Conservation (phyloP, 2,888 invertebrate species). For the Willowsia nigromaculata region DNA sequence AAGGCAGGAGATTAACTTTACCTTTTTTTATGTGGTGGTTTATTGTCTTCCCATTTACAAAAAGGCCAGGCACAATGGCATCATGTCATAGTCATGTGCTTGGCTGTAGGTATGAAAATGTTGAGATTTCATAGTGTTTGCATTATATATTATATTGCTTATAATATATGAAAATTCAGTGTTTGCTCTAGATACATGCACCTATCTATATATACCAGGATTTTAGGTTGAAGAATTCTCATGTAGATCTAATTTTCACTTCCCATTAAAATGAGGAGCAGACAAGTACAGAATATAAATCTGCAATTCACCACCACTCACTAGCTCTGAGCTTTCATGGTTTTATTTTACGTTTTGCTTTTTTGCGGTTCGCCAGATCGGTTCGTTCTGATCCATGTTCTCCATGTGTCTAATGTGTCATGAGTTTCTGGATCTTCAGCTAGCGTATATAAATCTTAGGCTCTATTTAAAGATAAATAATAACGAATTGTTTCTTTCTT, state of each 20-base stretch:
- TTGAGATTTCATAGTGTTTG: not conserved
- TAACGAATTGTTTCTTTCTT: no score
- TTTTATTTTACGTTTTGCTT: not conserved
- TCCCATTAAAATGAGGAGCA: not conserved
- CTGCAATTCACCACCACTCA: not conserved
- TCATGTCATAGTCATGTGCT: not conserved
- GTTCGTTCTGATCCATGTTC: no score
- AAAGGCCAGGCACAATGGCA: not conserved
- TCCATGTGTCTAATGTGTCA: no score
- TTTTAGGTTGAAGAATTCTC: not conserved
- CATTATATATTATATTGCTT: not conserved
- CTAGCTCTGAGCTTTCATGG: not conserved
- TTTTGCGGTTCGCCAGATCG: not conserved
- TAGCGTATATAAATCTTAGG: no score
- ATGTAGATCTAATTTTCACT: conserved; percentile 28
- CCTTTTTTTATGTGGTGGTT: not conserved
- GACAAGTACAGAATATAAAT: not conserved
- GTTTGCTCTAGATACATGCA: not conserved
- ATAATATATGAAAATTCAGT: not conserved
- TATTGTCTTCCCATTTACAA: not conserved
- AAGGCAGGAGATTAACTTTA: not conserved
- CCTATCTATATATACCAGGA: not conserved
- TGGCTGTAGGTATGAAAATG: not conserved
- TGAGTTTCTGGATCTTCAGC: no score
- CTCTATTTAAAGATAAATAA: no score